Conservation (phyloP, 2,113 vertebrate species). For the Panurus biarmicus region DNA sequence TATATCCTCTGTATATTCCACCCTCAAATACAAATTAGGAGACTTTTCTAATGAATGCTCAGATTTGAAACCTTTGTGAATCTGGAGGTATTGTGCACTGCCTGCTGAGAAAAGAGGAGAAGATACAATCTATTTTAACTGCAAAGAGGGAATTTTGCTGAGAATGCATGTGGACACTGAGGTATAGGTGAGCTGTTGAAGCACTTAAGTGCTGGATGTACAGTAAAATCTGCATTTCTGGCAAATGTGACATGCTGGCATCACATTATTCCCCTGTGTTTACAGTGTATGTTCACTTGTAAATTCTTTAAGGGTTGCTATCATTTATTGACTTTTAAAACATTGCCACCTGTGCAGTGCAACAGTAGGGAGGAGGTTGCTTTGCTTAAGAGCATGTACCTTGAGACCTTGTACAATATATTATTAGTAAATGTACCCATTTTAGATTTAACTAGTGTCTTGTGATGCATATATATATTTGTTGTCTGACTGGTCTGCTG, state of each 20-base stretch:
- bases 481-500: not conserved
- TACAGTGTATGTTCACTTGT: not conserved
- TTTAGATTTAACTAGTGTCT: not conserved
- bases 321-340: not conserved
- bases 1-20: not conserved
- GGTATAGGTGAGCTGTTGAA: not conserved
- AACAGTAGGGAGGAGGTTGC: not conserved
- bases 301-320: not conserved
- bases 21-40: not conserved
- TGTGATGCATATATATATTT: accelerated
- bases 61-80: not conserved
- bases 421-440: not conserved
- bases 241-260: not conserved
- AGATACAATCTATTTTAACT: not conserved
- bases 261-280: not conserved
- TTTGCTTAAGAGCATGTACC: not conserved
- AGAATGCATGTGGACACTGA: not conserved
- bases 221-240: not conserved
- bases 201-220: not conserved
- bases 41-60: not conserved
- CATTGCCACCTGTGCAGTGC: not conserved
- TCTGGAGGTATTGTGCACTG: not conserved
- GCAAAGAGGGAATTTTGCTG: not conserved
- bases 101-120: not conserved
- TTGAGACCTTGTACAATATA: not conserved